A percentile compares a stretch with the other conserved stretches of the same genome.
Evolutionary conservation across 1,140 invertebrate genomes (phyloP).

Genomic region (Drosophila sechellia): DNA sequence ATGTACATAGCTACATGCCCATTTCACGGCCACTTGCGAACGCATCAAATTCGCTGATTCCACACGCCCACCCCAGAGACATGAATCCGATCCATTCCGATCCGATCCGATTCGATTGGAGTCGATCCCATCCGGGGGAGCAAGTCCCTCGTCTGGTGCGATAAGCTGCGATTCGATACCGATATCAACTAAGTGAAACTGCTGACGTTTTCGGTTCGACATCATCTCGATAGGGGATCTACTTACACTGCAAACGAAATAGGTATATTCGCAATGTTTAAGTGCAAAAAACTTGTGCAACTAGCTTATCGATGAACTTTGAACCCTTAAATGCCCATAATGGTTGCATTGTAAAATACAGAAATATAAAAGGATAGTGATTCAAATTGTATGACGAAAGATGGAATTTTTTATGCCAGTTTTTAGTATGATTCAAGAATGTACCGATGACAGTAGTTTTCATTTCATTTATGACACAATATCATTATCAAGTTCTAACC

Average conservation of each 20-base stretch:
- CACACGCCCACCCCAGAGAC: constrained; percentile 14
- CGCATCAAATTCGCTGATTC: constrained; percentile 33
- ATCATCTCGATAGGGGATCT: constrained; percentile 6
- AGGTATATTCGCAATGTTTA: not conserved
- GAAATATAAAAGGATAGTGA: not conserved
- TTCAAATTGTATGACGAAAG: not conserved
- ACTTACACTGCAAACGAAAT: constrained; percentile 4
- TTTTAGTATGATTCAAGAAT: too few relatives aligned
- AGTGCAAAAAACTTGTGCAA: too few relatives aligned
- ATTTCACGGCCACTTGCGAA: constrained; percentile 23
- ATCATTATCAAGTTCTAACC: constrained; percentile 1
- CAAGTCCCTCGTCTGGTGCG: constrained; percentile 11
- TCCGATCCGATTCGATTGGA: too few relatives aligned
- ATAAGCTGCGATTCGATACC: constrained; percentile 15
- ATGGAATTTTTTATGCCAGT: not conserved
- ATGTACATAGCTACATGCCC: constrained; percentile 10
- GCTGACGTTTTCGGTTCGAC: constrained; percentile 10
- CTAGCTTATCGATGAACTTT: too few relatives aligned
- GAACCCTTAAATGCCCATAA: too few relatives aligned
- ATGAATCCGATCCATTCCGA: constrained; percentile 12
- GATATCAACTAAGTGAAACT: constrained; percentile 29
- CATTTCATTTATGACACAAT: not conserved
- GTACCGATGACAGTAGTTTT: not conserved
- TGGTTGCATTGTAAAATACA: too few relatives aligned
- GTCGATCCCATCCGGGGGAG: not conserved